Evolutionary conservation across 2,888 invertebrate species (phyloP).

Genomic region (Physocephala rufipes): DNA sequence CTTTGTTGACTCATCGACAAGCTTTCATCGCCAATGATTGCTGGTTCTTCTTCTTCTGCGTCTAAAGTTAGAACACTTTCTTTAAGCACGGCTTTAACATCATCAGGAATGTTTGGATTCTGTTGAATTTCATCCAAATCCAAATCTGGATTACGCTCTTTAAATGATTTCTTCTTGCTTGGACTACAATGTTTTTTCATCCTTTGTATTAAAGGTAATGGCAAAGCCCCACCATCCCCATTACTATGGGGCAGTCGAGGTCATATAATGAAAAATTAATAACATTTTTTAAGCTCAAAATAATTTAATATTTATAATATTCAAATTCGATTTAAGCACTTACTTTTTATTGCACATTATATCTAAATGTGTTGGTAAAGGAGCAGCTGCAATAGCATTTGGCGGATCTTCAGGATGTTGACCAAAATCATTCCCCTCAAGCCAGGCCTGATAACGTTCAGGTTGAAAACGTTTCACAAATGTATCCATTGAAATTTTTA

Average conservation of each 20-base stretch:
- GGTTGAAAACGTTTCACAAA: constrained; percentile 95
- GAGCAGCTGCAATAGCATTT: constrained; percentile 76
- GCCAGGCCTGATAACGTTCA: constrained; percentile 88
- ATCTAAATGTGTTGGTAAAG: constrained; percentile 82
- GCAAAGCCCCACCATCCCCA: constrained; percentile 43
- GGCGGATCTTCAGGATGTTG: constrained; percentile 91
- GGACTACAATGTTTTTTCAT: constrained; percentile 66
- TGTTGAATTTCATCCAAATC: constrained; percentile 65
- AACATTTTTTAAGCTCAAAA: background rate
- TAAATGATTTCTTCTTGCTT: constrained; percentile 64
- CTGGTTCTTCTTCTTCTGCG: constrained; percentile 56
- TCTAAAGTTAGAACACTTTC: constrained; percentile 63
- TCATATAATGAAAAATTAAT: constrained; percentile 25
- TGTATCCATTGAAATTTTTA: constrained; percentile 98
- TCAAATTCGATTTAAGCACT: constrained; percentile 51
- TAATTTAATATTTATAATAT: constrained; percentile 21
- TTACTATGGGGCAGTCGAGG: constrained; percentile 62
- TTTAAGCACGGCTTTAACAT: constrained; percentile 64
- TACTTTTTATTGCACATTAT: constrained; percentile 82
- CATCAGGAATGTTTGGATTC: constrained; percentile 65
- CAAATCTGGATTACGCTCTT: constrained; percentile 66
- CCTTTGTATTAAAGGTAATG: constrained; percentile 53
- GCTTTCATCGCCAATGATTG: constrained; percentile 49
- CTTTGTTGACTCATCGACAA: constrained; percentile 52
- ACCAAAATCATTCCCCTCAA: constrained; percentile 87